Conservation (phyloP, 2,797 vertebrate genomes). For the Falco novaeseelandiae region DNA sequence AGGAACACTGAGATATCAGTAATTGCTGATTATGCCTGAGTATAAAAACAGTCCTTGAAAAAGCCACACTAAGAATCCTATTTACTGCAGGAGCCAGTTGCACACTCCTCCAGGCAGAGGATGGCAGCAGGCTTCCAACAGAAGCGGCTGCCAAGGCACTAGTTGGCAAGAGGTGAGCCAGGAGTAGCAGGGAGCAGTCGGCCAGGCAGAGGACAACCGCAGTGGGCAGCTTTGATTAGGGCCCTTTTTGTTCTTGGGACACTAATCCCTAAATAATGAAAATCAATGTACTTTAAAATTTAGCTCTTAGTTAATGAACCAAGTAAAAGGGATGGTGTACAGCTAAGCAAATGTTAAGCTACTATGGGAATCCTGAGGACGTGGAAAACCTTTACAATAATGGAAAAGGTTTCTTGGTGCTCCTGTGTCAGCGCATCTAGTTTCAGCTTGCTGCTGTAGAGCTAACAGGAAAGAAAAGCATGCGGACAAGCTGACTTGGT, state of each 20-base stretch:
- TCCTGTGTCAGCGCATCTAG: not conserved
- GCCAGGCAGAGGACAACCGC: not conserved
- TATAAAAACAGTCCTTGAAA: not conserved
- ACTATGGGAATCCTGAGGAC: not conserved
- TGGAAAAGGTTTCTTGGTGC: not conserved
- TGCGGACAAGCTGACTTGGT: not conserved
- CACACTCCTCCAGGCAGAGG: conserved; percentile 40
- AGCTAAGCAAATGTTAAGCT: not conserved
- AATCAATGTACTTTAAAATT: not conserved
- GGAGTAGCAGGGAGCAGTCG: not conserved
- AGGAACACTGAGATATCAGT: not conserved
- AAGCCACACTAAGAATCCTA: not conserved
- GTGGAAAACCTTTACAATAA: not conserved
- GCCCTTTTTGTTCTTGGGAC: not conserved
- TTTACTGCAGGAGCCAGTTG: not conserved
- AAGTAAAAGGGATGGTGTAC: not conserved
- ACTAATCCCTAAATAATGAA: conserved; percentile 26
- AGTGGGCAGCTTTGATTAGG: not conserved
- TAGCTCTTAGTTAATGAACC: not conserved
- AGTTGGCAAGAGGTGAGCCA: not conserved
- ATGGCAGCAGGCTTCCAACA: conserved; percentile 29
- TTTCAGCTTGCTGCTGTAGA: not conserved
- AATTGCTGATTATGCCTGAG: not conserved
- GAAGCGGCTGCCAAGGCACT: not conserved
- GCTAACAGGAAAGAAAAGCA: not conserved